Base-by-base conservation (phyloP, 2,113 vertebrate species). In the Hyperoodon ampullatus region DNA sequence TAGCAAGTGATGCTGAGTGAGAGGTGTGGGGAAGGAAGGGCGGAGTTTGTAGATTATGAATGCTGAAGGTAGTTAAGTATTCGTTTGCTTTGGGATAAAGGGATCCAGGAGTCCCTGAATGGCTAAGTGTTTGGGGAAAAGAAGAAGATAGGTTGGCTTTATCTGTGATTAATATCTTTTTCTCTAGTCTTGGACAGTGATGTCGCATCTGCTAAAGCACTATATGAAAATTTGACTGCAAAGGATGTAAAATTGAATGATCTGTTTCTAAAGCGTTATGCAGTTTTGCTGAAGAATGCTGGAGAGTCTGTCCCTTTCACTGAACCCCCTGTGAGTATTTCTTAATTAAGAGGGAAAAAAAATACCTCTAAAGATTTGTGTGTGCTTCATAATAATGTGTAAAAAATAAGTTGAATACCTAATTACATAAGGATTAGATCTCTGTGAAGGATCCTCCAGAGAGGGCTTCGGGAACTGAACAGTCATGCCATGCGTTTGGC, bases 241-340 rank as follows among this genome's bases (percentile, higher is more conserved):
- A 98, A 99, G 97, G 99, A 99, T 12, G 1, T 98, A 5, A 63
- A 90, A n/a, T 58, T 98, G 65, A 97, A 99, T 0, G 98, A 99
- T 50, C 89, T 99, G 74, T 97, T 98, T 82, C 99, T 99, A 96
- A 99, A 99, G 98, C 99, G 99, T 63, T 98, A 99, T 33, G 99
- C 99, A 9, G 3, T 9, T 80, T 98, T 99, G 75, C 99, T 99
- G 98, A 99, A 97, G 85, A 85, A 98, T 2, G 98, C 92, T 8
- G 99, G 99, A 83, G 99, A 99, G 97, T 58, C 98, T 2, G 97
- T 98, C 81, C 99, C 99, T 96, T 99, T 99, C 98, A 8, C 97
- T 4, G 99, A 99, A 95, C 99, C 99, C 96, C 99, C 99, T 50
- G 99, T 99, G 98, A 99, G 99, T 99, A 97, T 97, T 97, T 97